Conservation (phyloP, 1,140 invertebrate genomes). For the Drosophila bocki region DNA sequence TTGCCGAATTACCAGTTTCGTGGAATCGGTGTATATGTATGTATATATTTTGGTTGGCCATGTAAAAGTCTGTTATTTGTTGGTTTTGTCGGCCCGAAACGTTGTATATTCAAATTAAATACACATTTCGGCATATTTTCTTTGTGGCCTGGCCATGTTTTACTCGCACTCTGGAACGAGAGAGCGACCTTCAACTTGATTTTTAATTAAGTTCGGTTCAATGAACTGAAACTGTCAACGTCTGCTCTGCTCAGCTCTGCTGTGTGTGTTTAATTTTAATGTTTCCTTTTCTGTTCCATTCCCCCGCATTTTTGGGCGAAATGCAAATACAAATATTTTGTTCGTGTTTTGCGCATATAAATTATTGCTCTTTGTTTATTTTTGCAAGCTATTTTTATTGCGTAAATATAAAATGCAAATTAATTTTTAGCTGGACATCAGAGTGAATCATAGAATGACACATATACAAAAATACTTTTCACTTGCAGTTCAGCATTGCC, state of each 20-base stretch:
- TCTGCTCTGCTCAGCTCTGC: constrained; percentile 33
- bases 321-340: constrained; percentile 47
- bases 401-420: constrained; percentile 15
- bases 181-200: constrained; percentile 80
- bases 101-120: constrained; percentile 44
- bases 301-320: constrained; percentile 2
- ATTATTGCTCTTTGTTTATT: constrained; percentile 30
- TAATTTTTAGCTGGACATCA: constrained; percentile 29
- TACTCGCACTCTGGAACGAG: constrained; percentile 4
- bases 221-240: constrained; percentile 77
- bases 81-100: constrained; percentile 7
- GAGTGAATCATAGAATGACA: constrained; percentile 26
- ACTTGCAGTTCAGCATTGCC: background rate
- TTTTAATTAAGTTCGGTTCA: constrained; percentile 82
- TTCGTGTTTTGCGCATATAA: constrained; percentile 26
- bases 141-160: constrained; percentile 31
- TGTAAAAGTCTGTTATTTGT: constrained; percentile 23
- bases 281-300: constrained; percentile 38
- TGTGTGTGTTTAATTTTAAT: constrained; percentile 49
- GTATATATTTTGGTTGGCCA: constrained; percentile 22
- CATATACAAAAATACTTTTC: constrained; percentile 18
- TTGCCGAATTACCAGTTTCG: constrained; percentile 74
- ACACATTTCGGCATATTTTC: constrained; percentile 37
- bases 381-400: constrained; percentile 4
- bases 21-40: constrained; percentile 6